Percentiles rank a stretch among this genome's conserved stretches.
Evolutionary conservation across 1,140 invertebrate genomes (phyloP).

Genomic region (Pseudomyrmex concolor): DNA sequence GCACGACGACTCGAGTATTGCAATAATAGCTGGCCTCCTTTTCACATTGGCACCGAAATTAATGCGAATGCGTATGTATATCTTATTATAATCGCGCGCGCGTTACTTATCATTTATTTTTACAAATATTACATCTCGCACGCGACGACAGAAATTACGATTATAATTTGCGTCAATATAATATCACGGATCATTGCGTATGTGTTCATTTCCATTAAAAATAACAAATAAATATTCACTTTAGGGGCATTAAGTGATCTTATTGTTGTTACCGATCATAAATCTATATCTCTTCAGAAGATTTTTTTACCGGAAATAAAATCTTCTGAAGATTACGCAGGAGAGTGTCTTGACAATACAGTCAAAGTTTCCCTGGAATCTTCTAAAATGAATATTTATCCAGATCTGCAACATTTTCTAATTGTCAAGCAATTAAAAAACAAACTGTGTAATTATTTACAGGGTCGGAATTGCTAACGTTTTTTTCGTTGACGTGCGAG

Average conservation of each 20-base stretch:
- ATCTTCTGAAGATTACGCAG: no score
- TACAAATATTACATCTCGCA: constrained; percentile 30
- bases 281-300: no score
- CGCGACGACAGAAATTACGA: constrained; percentile 4
- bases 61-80: constrained; percentile 34
- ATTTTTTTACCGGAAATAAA: no score
- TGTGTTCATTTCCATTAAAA: no score
- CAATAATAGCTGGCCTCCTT: constrained; percentile 59
- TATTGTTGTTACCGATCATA: no score
- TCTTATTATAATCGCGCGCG: constrained; percentile 3
- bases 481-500: constrained; percentile 32
- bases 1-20: constrained; percentile 72
- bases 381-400: no score
- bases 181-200: not conserved
- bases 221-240: no score
- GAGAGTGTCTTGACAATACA: no score
- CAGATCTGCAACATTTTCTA: no score
- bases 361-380: no score
- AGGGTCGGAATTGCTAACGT: not conserved
- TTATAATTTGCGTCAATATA: not conserved
- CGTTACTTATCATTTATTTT: constrained; percentile 35
- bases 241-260: no score
- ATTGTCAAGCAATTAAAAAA: not conserved
- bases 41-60: constrained; percentile 67
- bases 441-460: not conserved